Percentiles rank a stretch among this genome's conserved stretches.
Conservation (phyloP, 2,888 invertebrate genomes). For the Lasioglossum calceatum region DNA sequence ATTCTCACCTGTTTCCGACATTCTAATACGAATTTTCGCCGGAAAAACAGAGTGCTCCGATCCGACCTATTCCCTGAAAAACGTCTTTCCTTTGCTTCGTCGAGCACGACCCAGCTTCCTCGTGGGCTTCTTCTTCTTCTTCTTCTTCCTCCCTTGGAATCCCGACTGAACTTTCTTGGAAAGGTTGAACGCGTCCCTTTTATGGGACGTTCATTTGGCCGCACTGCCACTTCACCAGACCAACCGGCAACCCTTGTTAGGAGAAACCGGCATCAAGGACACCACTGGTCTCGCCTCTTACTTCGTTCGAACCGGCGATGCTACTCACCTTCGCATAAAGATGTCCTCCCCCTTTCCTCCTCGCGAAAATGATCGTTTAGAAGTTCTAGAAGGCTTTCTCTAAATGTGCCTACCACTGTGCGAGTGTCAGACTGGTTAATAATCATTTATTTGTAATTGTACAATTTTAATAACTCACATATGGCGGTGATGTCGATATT, state of each 20-base stretch:
- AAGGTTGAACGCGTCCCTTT: slow-evolving; percentile 59
- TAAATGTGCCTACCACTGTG: too few species aligned
- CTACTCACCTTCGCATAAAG: slow-evolving; percentile 41
- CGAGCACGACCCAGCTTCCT: slow-evolving; percentile 18
- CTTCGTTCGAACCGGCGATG: slow-evolving; percentile 42
- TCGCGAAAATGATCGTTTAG: not conserved
- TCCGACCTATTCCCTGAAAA: slow-evolving; percentile 35
- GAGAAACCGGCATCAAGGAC: slow-evolving; percentile 73
- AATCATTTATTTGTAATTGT: too few species aligned
- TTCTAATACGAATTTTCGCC: not conserved
- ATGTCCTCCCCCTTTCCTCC: slow-evolving; percentile 20
- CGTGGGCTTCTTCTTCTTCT: slow-evolving; percentile 37
- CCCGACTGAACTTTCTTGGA: slow-evolving; percentile 60
- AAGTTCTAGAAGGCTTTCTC: not conserved
- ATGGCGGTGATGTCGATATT: too few species aligned
- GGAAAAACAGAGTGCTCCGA: not conserved
- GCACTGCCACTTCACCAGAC: slow-evolving; percentile 52
- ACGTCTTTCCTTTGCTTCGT: slow-evolving; percentile 43
- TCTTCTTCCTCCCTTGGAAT: slow-evolving; percentile 46
- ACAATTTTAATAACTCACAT: too few species aligned
- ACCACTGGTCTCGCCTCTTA: slow-evolving; percentile 57
- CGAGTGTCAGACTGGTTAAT: too few species aligned
- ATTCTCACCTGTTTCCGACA: not conserved
- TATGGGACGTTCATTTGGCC: slow-evolving; percentile 61
- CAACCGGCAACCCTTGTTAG: slow-evolving; percentile 72